These are phyloP conservation scores for Tribolium castaneum DNA, from an alignment of 1,140 invertebrate genomes.

Conservation along the genomic window DNA sequence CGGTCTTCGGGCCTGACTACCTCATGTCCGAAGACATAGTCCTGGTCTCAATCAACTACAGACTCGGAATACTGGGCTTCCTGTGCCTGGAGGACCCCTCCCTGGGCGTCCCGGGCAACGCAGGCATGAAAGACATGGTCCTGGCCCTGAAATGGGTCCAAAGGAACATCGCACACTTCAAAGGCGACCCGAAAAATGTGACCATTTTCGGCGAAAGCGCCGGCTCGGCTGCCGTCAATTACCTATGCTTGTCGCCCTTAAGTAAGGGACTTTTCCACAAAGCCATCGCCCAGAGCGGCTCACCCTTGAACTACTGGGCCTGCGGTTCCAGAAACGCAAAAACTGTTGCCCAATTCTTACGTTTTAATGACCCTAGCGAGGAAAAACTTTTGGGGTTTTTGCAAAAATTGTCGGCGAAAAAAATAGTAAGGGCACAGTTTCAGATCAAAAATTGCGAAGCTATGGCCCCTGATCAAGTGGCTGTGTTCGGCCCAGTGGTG, in stretches of 20 bases:
- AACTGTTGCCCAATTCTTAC: not conserved
- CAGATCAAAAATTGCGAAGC: constrained; percentile 54
- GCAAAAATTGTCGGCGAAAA: constrained; percentile 48
- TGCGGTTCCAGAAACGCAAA: not conserved
- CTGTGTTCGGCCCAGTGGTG: constrained; percentile 59
- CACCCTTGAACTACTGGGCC: constrained; percentile 57
- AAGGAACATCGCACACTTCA: constrained; percentile 66
- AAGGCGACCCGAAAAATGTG: constrained; percentile 63
- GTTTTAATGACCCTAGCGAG: not conserved
- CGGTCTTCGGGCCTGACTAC: constrained; percentile 70
- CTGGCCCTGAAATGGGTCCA: constrained; percentile 70
- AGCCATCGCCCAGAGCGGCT: constrained; percentile 73
- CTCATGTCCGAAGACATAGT: constrained; percentile 69
- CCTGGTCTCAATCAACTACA: constrained; percentile 65
- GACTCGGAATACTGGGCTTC: constrained; percentile 60
- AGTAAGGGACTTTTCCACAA: constrained; percentile 67
- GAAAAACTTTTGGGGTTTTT: constrained; percentile 62
- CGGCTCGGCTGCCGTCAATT: constrained; percentile 62
- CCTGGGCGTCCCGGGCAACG: constrained; percentile 68
- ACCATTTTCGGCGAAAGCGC: constrained; percentile 67
- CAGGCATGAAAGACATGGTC: constrained; percentile 71
- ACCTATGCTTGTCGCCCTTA: constrained; percentile 49
- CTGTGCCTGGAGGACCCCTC: constrained; percentile 57
- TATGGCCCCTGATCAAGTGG: not conserved
- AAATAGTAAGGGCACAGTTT: constrained; percentile 44